These are phyloP conservation scores for Pachydiplax longipennis DNA, from an alignment of 2,888 invertebrate species.

Conservation along the genomic window DNA sequence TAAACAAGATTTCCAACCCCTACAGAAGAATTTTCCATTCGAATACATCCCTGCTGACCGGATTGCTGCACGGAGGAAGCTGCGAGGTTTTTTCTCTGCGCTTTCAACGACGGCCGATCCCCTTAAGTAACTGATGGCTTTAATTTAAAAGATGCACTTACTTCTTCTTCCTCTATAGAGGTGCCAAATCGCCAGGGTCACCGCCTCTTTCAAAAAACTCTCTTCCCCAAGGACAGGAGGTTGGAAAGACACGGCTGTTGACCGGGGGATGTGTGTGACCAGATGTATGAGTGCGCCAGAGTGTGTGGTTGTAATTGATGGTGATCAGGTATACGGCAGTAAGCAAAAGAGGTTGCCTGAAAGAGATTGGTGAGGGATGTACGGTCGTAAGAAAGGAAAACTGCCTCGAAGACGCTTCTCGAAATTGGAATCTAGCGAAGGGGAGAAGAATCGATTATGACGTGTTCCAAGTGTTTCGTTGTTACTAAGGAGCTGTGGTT, in stretches of 20 bases:
- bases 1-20: background rate
- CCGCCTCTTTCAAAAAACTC: background rate
- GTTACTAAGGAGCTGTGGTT: background rate
- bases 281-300: background rate
- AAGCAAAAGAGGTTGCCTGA: background rate
- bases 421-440: background rate
- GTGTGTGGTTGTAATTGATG: constrained; percentile 1
- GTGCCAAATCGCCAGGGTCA: background rate
- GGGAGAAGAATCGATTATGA: background rate
- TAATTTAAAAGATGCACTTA: background rate
- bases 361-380: background rate
- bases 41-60: background rate
- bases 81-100: background rate
- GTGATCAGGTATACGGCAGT: background rate
- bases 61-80: background rate
- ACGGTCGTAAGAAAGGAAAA: background rate
- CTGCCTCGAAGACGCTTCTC: background rate
- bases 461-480: background rate
- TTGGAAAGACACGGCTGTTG: background rate
- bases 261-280: background rate
- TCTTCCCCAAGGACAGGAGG: background rate
- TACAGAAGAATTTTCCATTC: background rate
- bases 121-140: background rate
- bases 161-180: background rate
- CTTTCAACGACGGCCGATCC: background rate